A percentile compares a stretch with the other conserved stretches of the same genome.
Conservation (phyloP, 2,113 vertebrate species). For the Zosterops japonicus region DNA sequence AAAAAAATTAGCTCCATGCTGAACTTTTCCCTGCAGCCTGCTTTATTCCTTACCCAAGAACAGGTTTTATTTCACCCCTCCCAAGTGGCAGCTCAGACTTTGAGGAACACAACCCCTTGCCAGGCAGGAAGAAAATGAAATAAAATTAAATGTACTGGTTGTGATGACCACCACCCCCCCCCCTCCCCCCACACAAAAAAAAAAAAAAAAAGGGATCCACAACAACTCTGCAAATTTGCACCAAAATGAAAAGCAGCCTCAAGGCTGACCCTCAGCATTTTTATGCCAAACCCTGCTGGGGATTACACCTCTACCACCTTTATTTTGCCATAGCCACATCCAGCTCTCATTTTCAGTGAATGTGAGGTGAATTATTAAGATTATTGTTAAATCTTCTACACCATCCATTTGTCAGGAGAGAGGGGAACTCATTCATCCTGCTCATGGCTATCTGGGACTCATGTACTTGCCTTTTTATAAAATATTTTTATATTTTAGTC, state of each 20-base stretch:
- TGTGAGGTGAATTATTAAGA: neutral
- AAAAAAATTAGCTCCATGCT: neutral
- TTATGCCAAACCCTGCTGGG: neutral
- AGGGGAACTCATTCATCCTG: rapidly evolving
- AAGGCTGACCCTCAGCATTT: neutral
- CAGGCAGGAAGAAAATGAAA: neutral
- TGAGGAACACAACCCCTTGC: neutral
- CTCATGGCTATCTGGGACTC: rapidly evolving
- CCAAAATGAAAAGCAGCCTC: neutral
- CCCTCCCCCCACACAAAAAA: too few species aligned
- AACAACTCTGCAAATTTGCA: neutral
- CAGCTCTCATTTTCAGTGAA: neutral
- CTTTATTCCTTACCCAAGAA: neutral
- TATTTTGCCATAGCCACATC: neutral
- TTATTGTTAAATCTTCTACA: neutral
- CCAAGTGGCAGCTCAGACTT: neutral
- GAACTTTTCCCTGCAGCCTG: neutral
- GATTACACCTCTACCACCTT: neutral
- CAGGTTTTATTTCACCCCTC: neutral
- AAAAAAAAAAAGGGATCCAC: neutral
- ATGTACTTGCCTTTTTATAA: rapidly evolving
- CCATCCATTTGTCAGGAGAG: neutral
- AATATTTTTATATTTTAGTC: too few species aligned
- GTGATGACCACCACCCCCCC: neutral
- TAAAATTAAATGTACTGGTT: neutral